These are phyloP conservation scores for Philaethria dido DNA, from an alignment of 2,888 invertebrate species.

Conservation along the genomic window DNA sequence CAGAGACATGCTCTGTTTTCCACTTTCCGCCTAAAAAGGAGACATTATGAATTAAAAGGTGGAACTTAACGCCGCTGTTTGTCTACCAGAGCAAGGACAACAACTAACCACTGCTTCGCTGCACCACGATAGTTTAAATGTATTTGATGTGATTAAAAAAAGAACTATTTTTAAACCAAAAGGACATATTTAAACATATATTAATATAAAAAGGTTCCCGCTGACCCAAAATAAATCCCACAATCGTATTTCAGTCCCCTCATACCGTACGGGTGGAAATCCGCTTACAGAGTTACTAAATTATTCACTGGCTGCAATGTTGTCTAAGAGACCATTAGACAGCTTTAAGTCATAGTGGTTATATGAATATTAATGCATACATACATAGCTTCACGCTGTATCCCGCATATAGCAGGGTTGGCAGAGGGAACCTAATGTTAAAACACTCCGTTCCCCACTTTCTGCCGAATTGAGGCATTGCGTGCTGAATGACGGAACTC, in stretches of 20 bases:
- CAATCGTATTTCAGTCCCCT: slow-evolving; percentile 13
- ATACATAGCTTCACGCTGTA: neutral
- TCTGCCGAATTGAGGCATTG: too few relatives aligned
- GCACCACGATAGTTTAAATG: too few relatives aligned
- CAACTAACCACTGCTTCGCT: too few relatives aligned
- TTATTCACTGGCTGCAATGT: slow-evolving; percentile 5
- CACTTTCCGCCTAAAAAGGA: too few relatives aligned
- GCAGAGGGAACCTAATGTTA: too few relatives aligned
- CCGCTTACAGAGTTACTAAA: slow-evolving; percentile 23
- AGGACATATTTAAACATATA: neutral
- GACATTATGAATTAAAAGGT: too few relatives aligned
- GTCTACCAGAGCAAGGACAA: too few relatives aligned
- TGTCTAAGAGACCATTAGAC: neutral
- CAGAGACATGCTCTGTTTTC: too few relatives aligned
- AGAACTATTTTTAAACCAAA: neutral
- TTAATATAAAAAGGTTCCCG: slow-evolving; percentile 1
- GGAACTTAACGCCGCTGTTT: too few relatives aligned
- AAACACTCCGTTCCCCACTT: too few relatives aligned
- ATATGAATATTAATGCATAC: neutral
- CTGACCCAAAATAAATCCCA: slow-evolving; percentile 4
- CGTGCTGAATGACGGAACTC: too few relatives aligned
- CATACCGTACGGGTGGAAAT: slow-evolving; percentile 13
- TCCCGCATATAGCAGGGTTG: neutral
- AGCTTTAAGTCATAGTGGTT: neutral
- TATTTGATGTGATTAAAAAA: neutral